A percentile compares a stretch with the other conserved stretches of the same genome.
phyloP scores from a whole-genome alignment of 2,888 invertebrate species.

The Tholera decimalis region DNA sequence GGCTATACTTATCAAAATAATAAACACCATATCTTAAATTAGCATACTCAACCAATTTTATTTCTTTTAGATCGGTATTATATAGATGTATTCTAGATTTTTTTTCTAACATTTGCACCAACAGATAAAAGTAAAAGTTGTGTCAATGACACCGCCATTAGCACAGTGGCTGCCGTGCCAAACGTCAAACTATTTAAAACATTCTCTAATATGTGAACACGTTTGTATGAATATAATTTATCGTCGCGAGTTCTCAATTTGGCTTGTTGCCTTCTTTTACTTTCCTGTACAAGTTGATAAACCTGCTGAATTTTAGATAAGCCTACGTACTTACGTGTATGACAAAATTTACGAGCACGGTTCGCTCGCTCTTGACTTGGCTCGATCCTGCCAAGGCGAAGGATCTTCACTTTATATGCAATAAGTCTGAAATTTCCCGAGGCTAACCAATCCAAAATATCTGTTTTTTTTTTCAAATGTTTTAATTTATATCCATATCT shows the following conservation, averaged over 20 bases:
- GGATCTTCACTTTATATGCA: no score
- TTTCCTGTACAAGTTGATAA: no score
- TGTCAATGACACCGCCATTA: constrained; percentile 36
- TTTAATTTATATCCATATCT: no score
- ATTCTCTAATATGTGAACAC: constrained; percentile 18
- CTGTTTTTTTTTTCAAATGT: no score
- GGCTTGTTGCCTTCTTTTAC: no score
- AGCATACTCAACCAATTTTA: neutral
- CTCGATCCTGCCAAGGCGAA: no score
- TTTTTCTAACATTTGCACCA: constrained; percentile 20
- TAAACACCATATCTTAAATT: no score
- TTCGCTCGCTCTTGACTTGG: neutral
- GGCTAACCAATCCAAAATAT: no score
- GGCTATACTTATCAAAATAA: no score
- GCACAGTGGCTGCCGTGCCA: constrained; percentile 32
- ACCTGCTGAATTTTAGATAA: no score
- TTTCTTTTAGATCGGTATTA: neutral
- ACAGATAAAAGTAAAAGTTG: constrained; percentile 38
- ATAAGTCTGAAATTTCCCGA: neutral
- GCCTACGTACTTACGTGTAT: neutral
- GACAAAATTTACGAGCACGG: neutral
- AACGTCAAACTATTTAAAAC: constrained; percentile 22
- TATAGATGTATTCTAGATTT: neutral
- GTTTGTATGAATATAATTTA: neutral
- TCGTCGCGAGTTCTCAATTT: neutral